phyloP scores from a whole-genome alignment of 2,797 vertebrate species.

The Paramormyrops hopkinsi region DNA sequence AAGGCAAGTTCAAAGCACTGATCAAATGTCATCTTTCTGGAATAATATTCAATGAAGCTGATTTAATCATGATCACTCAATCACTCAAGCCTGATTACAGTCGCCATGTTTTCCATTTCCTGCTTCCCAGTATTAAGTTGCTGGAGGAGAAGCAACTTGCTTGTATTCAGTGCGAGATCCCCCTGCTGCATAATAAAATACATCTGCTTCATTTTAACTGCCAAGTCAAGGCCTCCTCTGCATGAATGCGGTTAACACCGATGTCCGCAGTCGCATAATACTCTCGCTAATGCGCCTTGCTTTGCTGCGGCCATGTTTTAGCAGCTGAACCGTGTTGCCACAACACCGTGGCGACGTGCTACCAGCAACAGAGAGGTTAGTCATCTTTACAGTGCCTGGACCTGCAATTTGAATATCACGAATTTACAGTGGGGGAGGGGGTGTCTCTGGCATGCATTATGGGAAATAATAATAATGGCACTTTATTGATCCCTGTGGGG shows the following conservation, averaged over 20 bases:
- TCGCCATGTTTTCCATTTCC: not conserved
- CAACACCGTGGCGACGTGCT: not conserved
- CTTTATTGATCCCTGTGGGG: not conserved
- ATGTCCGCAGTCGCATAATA: not conserved
- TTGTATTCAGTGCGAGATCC: not conserved
- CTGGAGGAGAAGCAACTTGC: not conserved
- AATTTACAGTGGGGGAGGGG: not conserved
- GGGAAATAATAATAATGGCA: not conserved
- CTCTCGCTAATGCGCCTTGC: not conserved
- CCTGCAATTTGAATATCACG: not conserved
- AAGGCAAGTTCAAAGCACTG: not conserved
- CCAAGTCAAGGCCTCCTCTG: not conserved
- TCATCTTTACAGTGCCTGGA: not conserved
- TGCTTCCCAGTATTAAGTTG: not conserved
- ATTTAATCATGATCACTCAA: not conserved
- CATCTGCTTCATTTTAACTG: not conserved
- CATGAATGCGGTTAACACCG: not conserved
- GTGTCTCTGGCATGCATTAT: not conserved
- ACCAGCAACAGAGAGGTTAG: constrained; percentile 10
- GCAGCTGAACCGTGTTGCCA: not conserved
- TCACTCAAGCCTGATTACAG: not conserved
- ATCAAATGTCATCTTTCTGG: not conserved
- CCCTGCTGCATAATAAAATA: constrained; percentile 1
- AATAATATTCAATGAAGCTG: not conserved
- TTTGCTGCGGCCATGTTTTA: not conserved